A percentile compares a stretch with the other conserved stretches of the same genome.
Evolutionary conservation across 2,113 vertebrate species (phyloP).

Genomic region (Marmota flaviventris): DNA sequence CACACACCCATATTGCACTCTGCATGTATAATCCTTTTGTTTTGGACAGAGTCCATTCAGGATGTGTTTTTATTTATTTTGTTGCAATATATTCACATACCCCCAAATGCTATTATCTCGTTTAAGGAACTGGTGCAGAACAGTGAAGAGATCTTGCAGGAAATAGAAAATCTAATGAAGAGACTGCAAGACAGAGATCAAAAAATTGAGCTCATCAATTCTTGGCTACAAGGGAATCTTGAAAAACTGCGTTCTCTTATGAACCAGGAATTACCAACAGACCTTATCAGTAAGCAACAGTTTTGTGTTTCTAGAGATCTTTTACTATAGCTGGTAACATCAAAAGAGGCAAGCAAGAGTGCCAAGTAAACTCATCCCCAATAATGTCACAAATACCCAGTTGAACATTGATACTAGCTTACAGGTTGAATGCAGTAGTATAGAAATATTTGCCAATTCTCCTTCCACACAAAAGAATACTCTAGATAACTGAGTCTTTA

Average conservation of each 20-base stretch:
- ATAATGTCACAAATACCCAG: not conserved
- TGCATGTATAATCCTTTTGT: not conserved
- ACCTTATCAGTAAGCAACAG: not conserved
- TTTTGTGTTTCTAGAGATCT: accelerated
- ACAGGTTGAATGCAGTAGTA: not conserved
- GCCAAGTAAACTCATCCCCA: not conserved
- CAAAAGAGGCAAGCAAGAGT: not conserved
- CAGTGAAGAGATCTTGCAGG: constrained; percentile 76
- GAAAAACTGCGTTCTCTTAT: constrained; percentile 74
- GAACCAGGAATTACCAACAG: not conserved
- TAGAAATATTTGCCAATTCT: not conserved
- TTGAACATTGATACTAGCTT: not conserved
- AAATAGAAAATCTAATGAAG: constrained; percentile 66
- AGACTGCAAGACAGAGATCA: constrained; percentile 75
- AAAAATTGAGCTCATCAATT: constrained; percentile 74
- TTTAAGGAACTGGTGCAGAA: constrained; percentile 75
- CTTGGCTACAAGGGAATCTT: constrained; percentile 76
- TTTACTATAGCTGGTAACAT: not conserved
- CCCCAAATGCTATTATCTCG: not conserved
- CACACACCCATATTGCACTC: not conserved
- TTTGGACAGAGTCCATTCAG: not conserved
- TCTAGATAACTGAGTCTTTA: not conserved
- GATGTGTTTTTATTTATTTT: not conserved
- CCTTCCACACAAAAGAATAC: not conserved
- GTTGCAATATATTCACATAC: not conserved